Base-by-base conservation (phyloP, 2,797 vertebrate genomes). In the Mionectes olivaceus region DNA sequence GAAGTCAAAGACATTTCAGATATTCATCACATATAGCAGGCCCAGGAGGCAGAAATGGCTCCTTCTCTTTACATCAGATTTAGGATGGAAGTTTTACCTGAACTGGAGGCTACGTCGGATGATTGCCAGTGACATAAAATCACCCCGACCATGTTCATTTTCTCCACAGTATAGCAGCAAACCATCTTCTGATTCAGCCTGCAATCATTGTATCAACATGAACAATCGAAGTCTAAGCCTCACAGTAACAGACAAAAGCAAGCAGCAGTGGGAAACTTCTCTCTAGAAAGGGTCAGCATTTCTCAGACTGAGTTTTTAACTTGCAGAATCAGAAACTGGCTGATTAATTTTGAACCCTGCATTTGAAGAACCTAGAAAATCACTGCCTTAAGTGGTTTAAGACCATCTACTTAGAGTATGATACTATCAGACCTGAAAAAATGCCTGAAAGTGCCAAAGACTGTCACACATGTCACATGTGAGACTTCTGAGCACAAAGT, bases 81-180 rank as follows among this genome's bases (percentile, higher is more conserved):
- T 35, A 28, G 37, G 28, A 56, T 46, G 28, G 22, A 82, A n/a
- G 10, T 61, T 85, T 97, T 96, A 99, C 99, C 99, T 99, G 98
- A 99, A 99, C 92, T 99, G 99, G 21, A 99, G 93, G 19, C 97
- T 98, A 30, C 98, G 98, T 35, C 97, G 97, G 73, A 99, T 97
- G 89, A 99, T 94, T 44, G 99, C 97, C 94, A 99, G 87, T 21
- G 99, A 99, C 94, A 98, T 98, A 91, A 99, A 99, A 90, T 99
- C 99, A 53, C 99, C 99, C 14, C 97, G 98, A 7, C 99, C 99
- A 0, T 98, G 98, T 63, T 99, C 99, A 21, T 98, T 99, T 97
- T 99, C 99, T 59, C 99, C 99, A 46, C 99, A 99, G 96, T 99
- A 99, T 6, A 99, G 97, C 63, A 99, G 96, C 78, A 99, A 97